Evolutionary conservation across 2,113 vertebrate species (phyloP).

Genomic region (Poeciliopsis turrubarensis): DNA sequence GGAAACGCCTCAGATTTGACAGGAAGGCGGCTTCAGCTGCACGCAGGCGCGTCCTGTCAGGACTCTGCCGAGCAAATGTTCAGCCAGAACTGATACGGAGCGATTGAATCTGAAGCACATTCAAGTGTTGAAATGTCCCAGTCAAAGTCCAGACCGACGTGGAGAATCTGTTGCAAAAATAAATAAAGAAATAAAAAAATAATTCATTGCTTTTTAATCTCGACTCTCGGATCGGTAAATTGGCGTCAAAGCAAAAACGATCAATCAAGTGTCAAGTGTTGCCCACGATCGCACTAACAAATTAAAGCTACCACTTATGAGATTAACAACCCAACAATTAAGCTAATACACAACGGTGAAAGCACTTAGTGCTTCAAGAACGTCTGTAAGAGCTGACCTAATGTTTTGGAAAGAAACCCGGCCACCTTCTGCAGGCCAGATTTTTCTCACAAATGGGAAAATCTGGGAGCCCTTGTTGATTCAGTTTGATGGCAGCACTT

Average conservation of each 20-base stretch:
- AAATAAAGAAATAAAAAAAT: no score
- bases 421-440: conserved; percentile 23
- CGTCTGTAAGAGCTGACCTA: conserved; percentile 15
- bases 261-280: conserved; percentile 19
- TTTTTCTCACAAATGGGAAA: conserved; percentile 30
- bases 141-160: not conserved
- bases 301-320: conserved; percentile 14
- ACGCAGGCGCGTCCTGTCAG: not conserved
- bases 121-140: not conserved
- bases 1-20: not conserved
- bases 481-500: conserved; percentile 3
- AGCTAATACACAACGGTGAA: conserved; percentile 23
- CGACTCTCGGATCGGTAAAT: not conserved
- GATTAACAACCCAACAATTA: conserved; percentile 49
- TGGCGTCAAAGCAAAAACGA: conserved; percentile 1
- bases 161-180: not conserved
- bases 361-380: conserved; percentile 32
- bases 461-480: conserved; percentile 45
- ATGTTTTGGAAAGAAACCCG: conserved; percentile 26
- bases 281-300: conserved; percentile 2
- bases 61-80: no score
- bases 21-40: not conserved
- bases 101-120: no score
- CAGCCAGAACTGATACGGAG: no score
- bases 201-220: conserved; percentile 8